Base-by-base conservation (phyloP, 2,797 vertebrate genomes). In the Sebastes nivosus region DNA sequence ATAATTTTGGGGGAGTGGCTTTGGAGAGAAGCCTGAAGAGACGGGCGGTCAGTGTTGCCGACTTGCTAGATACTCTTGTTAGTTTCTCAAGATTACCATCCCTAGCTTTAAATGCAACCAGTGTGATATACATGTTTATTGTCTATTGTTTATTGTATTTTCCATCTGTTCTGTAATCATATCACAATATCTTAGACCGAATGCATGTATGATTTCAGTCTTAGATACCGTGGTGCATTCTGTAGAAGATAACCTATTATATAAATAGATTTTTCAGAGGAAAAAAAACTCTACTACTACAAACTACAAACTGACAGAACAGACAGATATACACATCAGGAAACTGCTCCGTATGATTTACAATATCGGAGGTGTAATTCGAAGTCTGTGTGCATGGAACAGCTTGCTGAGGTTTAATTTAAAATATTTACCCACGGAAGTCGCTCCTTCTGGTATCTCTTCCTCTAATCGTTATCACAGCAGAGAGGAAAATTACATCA, bases 401-500 rank as follows among this genome's bases (percentile, higher is more conserved):
- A 8, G 73, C 67, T 80, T 18, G 72, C 55, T 57, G 20, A 32
- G 67, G 78, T 85, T 88, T 64, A 72, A 88, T 87, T 85, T 81
- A 66, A 89, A 86, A 81, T 85, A 88, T 73, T 82, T 80, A 79
- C 68, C 74, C 27, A 3, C 20, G 67, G 75, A 88, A 61, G 80
- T 74, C 2, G 46, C 64, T 75, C 66, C 78, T 52, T 24, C 57
- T 32, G 50, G 32, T 84, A 81, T 82, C 81, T 32, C 46, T 46
- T 73, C 64, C 75, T 75, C 67, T 81, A 82, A 79, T 87, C 85
- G 60, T 85, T 88, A 92, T 87, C 86, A 30, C 29, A 77, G 77
- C 83, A 66, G 70, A 57, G 75, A 77, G 78, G 84, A 25, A 84
- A 89, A 94, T 91, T 73, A 90, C 89, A 91, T 92, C 89, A 90